Evolutionary conservation across 2,797 vertebrate genomes (phyloP).

Genomic region (Microcaecilia unicolor): DNA sequence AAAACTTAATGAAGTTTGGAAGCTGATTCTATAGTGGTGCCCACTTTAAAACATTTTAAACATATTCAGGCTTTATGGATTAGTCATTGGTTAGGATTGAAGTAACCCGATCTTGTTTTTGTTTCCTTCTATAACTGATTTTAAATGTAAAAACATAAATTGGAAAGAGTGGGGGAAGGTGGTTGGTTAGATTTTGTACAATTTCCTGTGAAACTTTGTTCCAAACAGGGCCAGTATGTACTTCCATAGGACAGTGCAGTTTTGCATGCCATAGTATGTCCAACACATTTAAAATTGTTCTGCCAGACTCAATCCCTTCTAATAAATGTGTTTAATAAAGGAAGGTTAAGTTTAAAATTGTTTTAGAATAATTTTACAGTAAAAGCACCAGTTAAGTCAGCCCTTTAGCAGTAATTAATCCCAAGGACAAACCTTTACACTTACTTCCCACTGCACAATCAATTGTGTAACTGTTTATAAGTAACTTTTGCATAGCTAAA

Average conservation of each 20-base stretch:
- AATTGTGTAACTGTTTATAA: conserved; percentile 56
- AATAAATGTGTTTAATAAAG: conserved; percentile 61
- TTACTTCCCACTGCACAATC: conserved; percentile 56
- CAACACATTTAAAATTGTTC: conserved; percentile 45
- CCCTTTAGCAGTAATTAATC: conserved; percentile 53
- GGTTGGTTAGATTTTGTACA: conserved; percentile 67
- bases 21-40: too few species aligned
- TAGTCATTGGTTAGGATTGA: conserved; percentile 35
- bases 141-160: conserved; percentile 62
- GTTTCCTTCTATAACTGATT: conserved; percentile 41
- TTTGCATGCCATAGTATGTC: conserved; percentile 41
- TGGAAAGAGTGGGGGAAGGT: conserved; percentile 36
- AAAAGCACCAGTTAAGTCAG: conserved; percentile 63
- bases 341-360: conserved; percentile 55
- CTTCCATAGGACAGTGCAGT: conserved; percentile 51
- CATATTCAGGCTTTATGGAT: conserved; percentile 29
- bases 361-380: conserved; percentile 60
- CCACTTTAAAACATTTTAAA: conserved; percentile 30
- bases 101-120: conserved; percentile 35
- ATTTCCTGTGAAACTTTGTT: conserved; percentile 56
- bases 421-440: conserved; percentile 49
- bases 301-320: conserved; percentile 41
- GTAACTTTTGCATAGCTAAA: conserved; percentile 53
- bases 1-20: too few species aligned
- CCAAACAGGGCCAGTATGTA: conserved; percentile 58